Conservation (phyloP, 1,140 invertebrate genomes). For the Heliconius eleuchia region DNA sequence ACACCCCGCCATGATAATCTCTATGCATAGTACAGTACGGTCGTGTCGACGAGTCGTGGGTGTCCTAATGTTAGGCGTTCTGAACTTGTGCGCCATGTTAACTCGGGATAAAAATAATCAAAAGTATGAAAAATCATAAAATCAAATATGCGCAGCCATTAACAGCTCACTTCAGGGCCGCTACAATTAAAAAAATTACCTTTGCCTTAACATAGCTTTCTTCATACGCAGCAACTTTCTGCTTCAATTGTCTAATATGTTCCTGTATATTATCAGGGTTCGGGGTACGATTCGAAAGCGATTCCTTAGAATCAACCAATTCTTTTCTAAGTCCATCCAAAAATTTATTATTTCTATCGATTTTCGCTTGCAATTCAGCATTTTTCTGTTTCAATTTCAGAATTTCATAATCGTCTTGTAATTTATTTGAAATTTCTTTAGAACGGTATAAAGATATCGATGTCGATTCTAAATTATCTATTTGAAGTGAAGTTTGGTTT, state of each 20-base stretch:
- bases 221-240: slow-evolving; percentile 67
- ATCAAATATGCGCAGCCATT: too few species aligned
- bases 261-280: slow-evolving; percentile 67
- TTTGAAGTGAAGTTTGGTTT: slow-evolving; percentile 47
- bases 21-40: too few species aligned
- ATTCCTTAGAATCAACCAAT: slow-evolving; percentile 56
- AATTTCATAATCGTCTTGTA: slow-evolving; percentile 68
- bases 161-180: too few species aligned
- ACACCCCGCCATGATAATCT: too few species aligned
- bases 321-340: slow-evolving; percentile 55
- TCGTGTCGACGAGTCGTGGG: too few species aligned
- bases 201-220: slow-evolving; percentile 62
- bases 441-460: slow-evolving; percentile 58
- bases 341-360: slow-evolving; percentile 63
- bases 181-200: slow-evolving; percentile 41
- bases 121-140: background rate
- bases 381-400: slow-evolving; percentile 69
- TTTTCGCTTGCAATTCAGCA: slow-evolving; percentile 55
- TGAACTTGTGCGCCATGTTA: too few species aligned
- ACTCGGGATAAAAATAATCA: background rate
- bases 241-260: slow-evolving; percentile 60
- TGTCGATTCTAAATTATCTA: slow-evolving; percentile 57
- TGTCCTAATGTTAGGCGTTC: too few species aligned
- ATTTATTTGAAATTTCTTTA: slow-evolving; percentile 50
- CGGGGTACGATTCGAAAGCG: slow-evolving; percentile 49